Evolutionary conservation across 2,888 invertebrate species (phyloP).

Genomic region (Psylliodes chrysocephalus): DNA sequence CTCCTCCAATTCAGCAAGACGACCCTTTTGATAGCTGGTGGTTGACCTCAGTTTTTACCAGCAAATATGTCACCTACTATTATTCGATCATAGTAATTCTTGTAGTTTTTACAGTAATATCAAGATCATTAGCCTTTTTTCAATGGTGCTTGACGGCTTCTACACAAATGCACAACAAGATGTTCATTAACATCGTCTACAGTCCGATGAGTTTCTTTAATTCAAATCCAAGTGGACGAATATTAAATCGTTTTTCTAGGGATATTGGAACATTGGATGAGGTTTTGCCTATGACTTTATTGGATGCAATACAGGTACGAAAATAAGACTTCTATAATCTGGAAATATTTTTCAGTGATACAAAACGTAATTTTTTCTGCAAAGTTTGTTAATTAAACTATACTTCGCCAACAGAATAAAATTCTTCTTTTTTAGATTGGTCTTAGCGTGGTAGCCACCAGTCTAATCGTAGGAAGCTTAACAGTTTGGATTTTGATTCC

Average conservation of each 20-base stretch:
- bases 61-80: conserved; percentile 15
- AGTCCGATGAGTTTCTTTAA: conserved; percentile 73
- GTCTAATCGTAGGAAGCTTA: too few relatives aligned
- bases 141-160: conserved; percentile 66
- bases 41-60: conserved; percentile 18
- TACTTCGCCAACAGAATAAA: too few relatives aligned
- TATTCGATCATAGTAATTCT: conserved; percentile 18
- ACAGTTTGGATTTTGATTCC: conserved; percentile 76
- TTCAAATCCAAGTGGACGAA: conserved; percentile 70
- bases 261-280: conserved; percentile 71
- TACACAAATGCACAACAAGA: conserved; percentile 66
- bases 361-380: too few relatives aligned
- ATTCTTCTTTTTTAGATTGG: too few relatives aligned
- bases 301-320: conserved; percentile 61
- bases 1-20: too few relatives aligned
- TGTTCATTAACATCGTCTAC: conserved; percentile 43
- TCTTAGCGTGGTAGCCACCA: too few relatives aligned
- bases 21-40: conserved; percentile 24
- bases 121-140: conserved; percentile 63
- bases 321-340: too few relatives aligned
- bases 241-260: conserved; percentile 76
- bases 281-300: too few relatives aligned
- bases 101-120: conserved; percentile 55
- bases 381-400: too few relatives aligned
- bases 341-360: too few relatives aligned